Evolutionary conservation across 2,797 vertebrate genomes (phyloP), one percentile per base, ranked within the genome.

Genomic region (Cuniculus paca): DNA sequence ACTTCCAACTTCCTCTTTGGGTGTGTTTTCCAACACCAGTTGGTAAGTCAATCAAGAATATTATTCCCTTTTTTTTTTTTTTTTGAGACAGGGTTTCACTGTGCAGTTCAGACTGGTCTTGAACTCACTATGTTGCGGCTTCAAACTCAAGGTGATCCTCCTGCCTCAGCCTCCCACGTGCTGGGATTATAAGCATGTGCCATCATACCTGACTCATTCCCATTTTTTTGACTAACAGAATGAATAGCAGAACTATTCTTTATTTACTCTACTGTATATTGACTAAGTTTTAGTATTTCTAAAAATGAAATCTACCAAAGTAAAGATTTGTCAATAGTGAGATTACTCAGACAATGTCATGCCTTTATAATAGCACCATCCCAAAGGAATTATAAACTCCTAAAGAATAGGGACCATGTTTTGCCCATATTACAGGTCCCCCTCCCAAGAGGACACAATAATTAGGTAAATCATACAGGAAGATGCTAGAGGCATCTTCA

Each of bases 1-100:
- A 93, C 58, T 85, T 92, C 56, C 52, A 22, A 85, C 74, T 88
- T 93, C 90, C 79, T 92, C 36, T 75, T 58, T 58, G 58, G 50
- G 26, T 96, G 22, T 77, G 31, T 84, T 94, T 85, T 94, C 87
- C 58, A 91, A 91, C 85, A 36, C 63, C 58, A 91, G 52, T 88
- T 95, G 75, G 24, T 93, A 90, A 90, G 31, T 94, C 70, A 94
- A 94, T 63, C 70, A 89, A 94, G 78, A 88, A 92, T 95, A 72
- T 42, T 60, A 88, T 79, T 81, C 48, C 42, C 52, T 75, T 26
- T 28, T 74, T 70, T n/a, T 65, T 65, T 65, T 65, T 36, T 68
- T 20, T 39, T 39, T 39, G 22, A 5, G 12, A 42, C 22, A 72
- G 22, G 36, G 68, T 72, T 36, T 72, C 36, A 24, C 36, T 42